Base-by-base conservation (phyloP, 1,140 invertebrate species). In the Pemphigus obesinymphae region DNA sequence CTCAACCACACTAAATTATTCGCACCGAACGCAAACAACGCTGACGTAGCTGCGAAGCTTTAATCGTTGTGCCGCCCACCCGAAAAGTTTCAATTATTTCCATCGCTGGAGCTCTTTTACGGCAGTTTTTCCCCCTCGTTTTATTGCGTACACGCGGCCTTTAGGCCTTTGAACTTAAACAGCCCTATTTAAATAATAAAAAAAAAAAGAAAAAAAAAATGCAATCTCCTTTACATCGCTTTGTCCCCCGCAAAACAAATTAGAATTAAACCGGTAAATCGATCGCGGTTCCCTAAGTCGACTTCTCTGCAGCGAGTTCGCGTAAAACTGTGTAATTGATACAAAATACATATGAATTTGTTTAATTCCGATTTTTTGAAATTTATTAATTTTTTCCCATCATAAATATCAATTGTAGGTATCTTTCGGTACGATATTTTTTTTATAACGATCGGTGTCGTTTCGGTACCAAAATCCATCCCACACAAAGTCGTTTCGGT, bases 51-150 rank as follows among this genome's bases (percentile, higher is more conserved):
- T 10, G 15, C 31, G 15, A 26, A 29, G 20, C 58, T 55, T 40
- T 11, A 37, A 75, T 76, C 31, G 31, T 76, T 55, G 34, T 15
- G 73, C 11, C 31, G 50, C 50, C 48, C 48, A 11, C 29, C 29
- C 20, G 34, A 40, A 76, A 58, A 40, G 50, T 55, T 76, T 55
- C 73, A 58, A 76, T 76, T 76, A 76, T 76, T 76, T 55, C 31
- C 5, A 5, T 3, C 66, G 20, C 4, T 40, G 37, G 29, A 58
- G 29, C 53, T 15, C 72, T 34, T 37, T 53, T 75, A 63, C 8
- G 34, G 20, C 20, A 26, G 5, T 1, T 31, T 0, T 76, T 55
- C n/a, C n/a, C n/a, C n/a, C n/a, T n/a, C n/a, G n/a, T n/a, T 55
- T 53, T 34, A 34, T 48, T 55, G 37, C 34, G n/a, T 34, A 3